Evolutionary conservation across 1,140 invertebrate species (phyloP).

Genomic region (Aradophagus sp.): DNA sequence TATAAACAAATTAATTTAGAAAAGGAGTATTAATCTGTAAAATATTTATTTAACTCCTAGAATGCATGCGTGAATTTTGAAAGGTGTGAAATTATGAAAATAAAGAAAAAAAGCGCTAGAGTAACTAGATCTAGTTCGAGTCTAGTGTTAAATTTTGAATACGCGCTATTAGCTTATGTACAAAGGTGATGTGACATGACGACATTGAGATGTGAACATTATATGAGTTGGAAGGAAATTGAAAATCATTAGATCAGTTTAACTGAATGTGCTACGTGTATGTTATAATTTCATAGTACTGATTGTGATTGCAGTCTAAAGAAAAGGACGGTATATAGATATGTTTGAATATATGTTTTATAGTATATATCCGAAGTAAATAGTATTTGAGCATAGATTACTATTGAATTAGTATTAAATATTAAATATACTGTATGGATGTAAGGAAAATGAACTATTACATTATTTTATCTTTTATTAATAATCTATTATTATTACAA

Average conservation of each 20-base stretch:
- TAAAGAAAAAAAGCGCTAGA: constrained; percentile 8
- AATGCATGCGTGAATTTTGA: constrained; percentile 32
- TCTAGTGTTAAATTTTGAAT: constrained; percentile 36
- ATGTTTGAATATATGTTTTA: constrained; percentile 56
- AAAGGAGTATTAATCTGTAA: constrained; percentile 59
- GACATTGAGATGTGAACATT: constrained; percentile 7
- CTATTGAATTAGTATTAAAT: constrained; percentile 71
- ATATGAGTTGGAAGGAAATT: constrained; percentile 8
- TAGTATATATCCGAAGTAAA: constrained; percentile 55
- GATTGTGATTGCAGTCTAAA: constrained; percentile 54
- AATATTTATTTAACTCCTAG: constrained; percentile 66
- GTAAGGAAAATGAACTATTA: constrained; percentile 71
- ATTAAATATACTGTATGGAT: constrained; percentile 68
- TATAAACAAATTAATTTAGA: constrained; percentile 21
- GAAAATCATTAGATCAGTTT: constrained; percentile 25
- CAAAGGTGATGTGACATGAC: constrained; percentile 28
- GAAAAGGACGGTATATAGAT: constrained; percentile 39
- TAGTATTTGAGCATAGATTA: constrained; percentile 60
- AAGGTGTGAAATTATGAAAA: constrained; percentile 6
- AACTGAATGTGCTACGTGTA: constrained; percentile 53
- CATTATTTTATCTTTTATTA: constrained; percentile 73
- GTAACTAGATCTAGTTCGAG: constrained; percentile 26
- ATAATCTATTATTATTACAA: constrained; percentile 66
- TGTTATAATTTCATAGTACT: constrained; percentile 48
- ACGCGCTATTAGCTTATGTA: constrained; percentile 35